Percentiles rank a stretch among this genome's conserved stretches.
Conservation (phyloP, 2,113 vertebrate genomes). For the Panthera leo region DNA sequence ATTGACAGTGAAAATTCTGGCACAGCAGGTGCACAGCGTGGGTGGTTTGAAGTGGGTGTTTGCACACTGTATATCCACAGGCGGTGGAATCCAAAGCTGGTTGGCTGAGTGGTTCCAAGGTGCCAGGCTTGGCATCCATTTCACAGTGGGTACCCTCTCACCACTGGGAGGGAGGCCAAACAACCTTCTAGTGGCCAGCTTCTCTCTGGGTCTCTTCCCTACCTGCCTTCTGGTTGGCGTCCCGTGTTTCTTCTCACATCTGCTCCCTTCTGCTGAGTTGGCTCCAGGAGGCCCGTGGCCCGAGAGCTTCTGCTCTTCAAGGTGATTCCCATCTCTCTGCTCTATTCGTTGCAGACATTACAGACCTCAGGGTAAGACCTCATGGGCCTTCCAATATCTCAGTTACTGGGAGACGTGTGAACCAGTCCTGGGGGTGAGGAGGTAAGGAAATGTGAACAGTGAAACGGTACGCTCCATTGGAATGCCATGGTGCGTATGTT, state of each 20-base stretch:
- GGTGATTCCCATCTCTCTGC: background rate
- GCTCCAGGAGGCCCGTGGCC: too few relatives aligned
- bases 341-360: background rate
- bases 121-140: background rate
- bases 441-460: background rate
- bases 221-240: rapidly evolving
- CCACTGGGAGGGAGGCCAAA: background rate
- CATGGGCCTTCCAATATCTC: background rate
- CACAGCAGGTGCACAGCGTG: too few relatives aligned
- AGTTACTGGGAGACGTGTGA: background rate
- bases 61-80: rapidly evolving
- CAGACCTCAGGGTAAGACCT: background rate
- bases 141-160: background rate
- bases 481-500: rapidly evolving
- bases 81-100: too few relatives aligned
- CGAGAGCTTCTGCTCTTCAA: background rate
- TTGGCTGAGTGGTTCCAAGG: background rate
- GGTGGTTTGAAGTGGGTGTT: background rate
- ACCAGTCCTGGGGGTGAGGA: background rate
- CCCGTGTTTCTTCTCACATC: background rate
- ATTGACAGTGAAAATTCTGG: background rate
- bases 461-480: rapidly evolving
- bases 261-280: too few relatives aligned
- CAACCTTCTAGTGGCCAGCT: background rate
- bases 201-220: background rate